Percentiles rank a stretch among this genome's conserved stretches.
Evolutionary conservation across 2,797 vertebrate genomes (phyloP).

Genomic region (Phataginus tetradactyla): DNA sequence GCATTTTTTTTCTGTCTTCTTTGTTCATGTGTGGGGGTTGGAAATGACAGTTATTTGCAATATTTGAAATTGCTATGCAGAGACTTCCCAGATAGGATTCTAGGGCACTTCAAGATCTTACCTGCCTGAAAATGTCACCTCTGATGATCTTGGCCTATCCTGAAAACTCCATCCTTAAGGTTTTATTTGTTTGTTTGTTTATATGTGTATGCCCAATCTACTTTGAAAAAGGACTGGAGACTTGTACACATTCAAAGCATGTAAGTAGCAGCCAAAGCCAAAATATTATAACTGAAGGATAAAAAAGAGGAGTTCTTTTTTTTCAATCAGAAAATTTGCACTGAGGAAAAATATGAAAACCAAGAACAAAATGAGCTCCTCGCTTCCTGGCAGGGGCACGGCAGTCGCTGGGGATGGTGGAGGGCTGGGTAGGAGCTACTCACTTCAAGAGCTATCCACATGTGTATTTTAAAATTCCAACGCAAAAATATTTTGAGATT

Average conservation of each 20-base stretch:
- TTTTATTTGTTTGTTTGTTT: not conserved
- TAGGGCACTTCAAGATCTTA: not conserved
- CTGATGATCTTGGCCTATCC: not conserved
- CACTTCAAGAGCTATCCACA: not conserved
- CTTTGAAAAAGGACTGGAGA: not conserved
- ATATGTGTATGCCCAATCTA: not conserved
- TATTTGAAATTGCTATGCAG: not conserved
- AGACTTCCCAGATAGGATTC: not conserved
- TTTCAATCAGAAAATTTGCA: not conserved
- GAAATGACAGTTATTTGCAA: not conserved
- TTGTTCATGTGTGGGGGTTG: not conserved
- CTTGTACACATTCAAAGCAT: not conserved
- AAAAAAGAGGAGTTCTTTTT: not conserved
- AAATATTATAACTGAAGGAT: not conserved
- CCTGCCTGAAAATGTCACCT: not conserved
- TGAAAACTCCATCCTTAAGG: not conserved
- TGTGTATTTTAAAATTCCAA: not conserved
- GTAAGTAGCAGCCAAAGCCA: not conserved
- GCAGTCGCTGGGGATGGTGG: too few relatives aligned
- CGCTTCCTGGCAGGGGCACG: not conserved
- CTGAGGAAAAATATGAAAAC: not conserved
- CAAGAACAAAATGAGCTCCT: not conserved
- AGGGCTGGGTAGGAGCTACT: too few relatives aligned
- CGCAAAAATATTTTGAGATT: not conserved
- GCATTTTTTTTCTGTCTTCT: not conserved